These are phyloP conservation scores for Coluber constrictor DNA, from an alignment of 2,797 vertebrate genomes.

Conservation along the genomic window DNA sequence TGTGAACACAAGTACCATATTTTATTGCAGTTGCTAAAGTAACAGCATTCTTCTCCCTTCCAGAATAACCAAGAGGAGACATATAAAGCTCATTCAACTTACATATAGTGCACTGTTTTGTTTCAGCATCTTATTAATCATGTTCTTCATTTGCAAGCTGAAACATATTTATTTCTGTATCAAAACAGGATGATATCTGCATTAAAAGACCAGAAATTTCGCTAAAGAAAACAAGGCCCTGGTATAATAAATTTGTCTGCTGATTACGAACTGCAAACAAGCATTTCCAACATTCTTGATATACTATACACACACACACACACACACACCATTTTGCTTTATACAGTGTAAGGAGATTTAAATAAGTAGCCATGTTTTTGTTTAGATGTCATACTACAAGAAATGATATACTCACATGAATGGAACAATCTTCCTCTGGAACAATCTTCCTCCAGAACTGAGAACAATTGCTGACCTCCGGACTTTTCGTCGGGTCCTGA, in stretches of 20 bases:
- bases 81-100: constrained; percentile 20
- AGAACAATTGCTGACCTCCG: too few relatives aligned
- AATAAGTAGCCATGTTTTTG: background rate
- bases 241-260: background rate
- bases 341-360: background rate
- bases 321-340: background rate
- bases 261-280: background rate
- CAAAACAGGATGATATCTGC: constrained; percentile 12
- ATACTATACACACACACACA: background rate
- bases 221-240: constrained; percentile 1
- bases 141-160: constrained; percentile 33
- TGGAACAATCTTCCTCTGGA: too few relatives aligned
- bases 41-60: background rate
- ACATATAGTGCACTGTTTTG: constrained; percentile 4
- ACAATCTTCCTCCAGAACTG: too few relatives aligned
- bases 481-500: too few relatives aligned
- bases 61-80: constrained; percentile 25
- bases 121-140: constrained; percentile 39
- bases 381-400: background rate
- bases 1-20: background rate
- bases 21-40: constrained; percentile 26
- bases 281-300: background rate
- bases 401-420: background rate
- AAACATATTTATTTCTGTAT: constrained; percentile 10
- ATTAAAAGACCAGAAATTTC: background rate